These are phyloP conservation scores for Homalodisca vitripennis DNA, from an alignment of 1,140 invertebrate species.

Conservation along the genomic window DNA sequence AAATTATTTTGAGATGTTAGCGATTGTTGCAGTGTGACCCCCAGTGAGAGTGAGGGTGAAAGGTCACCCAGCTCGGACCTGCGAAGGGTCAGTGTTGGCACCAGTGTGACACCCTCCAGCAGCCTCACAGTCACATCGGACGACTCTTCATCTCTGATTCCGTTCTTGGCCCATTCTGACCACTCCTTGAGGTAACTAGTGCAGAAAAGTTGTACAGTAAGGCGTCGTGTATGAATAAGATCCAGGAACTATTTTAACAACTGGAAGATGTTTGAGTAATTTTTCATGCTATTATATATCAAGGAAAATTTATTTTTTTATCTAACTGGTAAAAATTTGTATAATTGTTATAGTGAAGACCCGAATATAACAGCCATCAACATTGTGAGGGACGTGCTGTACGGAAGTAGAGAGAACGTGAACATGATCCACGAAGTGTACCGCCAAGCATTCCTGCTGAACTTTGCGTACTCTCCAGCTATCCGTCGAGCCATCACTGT, in stretches of 20 bases:
- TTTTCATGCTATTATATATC: neutral
- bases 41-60: conserved; percentile 40
- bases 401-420: conserved; percentile 85
- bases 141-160: conserved; percentile 19
- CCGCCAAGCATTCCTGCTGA: conserved; percentile 87
- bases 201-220: neutral
- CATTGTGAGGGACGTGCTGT: conserved; percentile 84
- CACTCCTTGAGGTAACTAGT: conserved; percentile 25
- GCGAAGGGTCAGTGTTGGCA: conserved; percentile 41
- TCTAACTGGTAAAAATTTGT: neutral
- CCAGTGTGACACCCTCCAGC: conserved; percentile 14
- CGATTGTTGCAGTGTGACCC: conserved; percentile 35
- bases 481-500: conserved; percentile 87
- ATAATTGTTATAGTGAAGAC: conserved; percentile 45
- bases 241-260: neutral
- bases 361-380: conserved; percentile 49
- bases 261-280: neutral
- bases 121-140: neutral
- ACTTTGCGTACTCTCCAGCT: conserved; percentile 83
- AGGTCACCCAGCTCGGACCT: conserved; percentile 41
- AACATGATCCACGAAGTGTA: conserved; percentile 95
- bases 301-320: neutral
- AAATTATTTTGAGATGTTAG: too few relatives aligned
- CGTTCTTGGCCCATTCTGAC: conserved; percentile 29
- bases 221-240: too few relatives aligned